These are phyloP conservation scores for Mythimna loreyi DNA, from an alignment of 2,888 invertebrate genomes.

Conservation along the genomic window DNA sequence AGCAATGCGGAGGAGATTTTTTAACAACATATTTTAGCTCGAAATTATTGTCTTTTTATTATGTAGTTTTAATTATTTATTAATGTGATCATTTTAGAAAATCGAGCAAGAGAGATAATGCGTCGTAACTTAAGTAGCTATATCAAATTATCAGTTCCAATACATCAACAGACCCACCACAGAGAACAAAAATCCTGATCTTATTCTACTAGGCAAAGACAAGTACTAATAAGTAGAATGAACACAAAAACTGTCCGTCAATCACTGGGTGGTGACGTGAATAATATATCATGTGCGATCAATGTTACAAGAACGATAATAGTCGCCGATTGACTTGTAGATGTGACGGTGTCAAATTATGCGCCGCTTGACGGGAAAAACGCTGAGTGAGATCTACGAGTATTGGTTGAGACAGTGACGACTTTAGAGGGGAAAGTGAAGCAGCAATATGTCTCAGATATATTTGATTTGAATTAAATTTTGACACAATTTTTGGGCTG, in stretches of 20 bases:
- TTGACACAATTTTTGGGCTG: too few relatives aligned
- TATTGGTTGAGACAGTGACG: not conserved
- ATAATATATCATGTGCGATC: constrained; percentile 25
- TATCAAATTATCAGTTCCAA: not conserved
- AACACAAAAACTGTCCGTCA: constrained; percentile 22
- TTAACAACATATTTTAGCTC: too few relatives aligned
- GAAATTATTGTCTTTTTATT: too few relatives aligned
- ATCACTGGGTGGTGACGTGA: constrained; percentile 29
- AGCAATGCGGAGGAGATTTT: too few relatives aligned
- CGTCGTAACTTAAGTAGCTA: not conserved
- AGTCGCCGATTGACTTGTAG: constrained; percentile 55
- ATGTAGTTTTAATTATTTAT: too few relatives aligned
- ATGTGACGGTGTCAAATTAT: constrained; percentile 48
- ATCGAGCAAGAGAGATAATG: not conserved
- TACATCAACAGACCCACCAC: not conserved
- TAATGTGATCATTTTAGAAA: not conserved
- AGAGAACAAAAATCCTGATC: constrained; percentile 7
- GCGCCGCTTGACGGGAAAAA: constrained; percentile 23
- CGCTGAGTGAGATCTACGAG: constrained; percentile 22
- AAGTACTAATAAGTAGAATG: constrained; percentile 10
- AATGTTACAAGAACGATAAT: constrained; percentile 38
- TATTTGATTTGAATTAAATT: not conserved
- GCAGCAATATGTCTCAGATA: not conserved
- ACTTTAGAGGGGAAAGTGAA: not conserved
- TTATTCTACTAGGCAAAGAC: constrained; percentile 7